phyloP scores from a whole-genome alignment of 2,113 vertebrate genomes.

The Forbesichthys papilliferus region DNA sequence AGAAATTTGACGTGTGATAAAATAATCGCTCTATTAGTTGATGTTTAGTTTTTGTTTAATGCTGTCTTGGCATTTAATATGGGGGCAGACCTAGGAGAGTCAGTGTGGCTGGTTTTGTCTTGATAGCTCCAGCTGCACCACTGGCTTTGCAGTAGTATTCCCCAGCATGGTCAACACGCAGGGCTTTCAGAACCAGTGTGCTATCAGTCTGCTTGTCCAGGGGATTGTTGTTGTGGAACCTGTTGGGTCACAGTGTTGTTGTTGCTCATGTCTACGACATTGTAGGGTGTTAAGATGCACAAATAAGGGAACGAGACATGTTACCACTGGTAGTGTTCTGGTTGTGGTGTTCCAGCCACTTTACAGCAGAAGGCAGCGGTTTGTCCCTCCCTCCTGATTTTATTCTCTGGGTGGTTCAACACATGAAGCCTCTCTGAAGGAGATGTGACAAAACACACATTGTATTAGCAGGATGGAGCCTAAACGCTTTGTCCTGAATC shows the following conservation, averaged over 20 bases:
- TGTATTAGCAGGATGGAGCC: neutral
- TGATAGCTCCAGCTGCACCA: constrained; percentile 82
- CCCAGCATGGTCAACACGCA: constrained; percentile 82
- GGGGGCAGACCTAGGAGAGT: constrained; percentile 82
- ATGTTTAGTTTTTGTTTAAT: neutral
- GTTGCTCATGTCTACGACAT: neutral
- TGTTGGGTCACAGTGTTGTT: constrained; percentile 50
- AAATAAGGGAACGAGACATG: constrained; percentile 12
- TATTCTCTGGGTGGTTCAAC: constrained; percentile 82
- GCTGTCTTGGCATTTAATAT: neutral
- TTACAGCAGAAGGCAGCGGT: constrained; percentile 88
- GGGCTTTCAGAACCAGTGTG: constrained; percentile 84
- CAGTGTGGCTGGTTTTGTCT: constrained; percentile 84
- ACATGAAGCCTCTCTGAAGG: constrained; percentile 86
- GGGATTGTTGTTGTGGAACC: constrained; percentile 90
- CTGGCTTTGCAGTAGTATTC: constrained; percentile 93
- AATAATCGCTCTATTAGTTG: too few relatives aligned
- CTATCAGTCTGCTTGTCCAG: constrained; percentile 82
- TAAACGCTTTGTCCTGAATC: neutral
- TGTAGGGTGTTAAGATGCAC: neutral
- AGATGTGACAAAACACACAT: neutral
- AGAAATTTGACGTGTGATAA: too few relatives aligned
- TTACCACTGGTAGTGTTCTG: constrained; percentile 89
- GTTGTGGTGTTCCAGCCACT: constrained; percentile 80
- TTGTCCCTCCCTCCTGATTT: constrained; percentile 85